Percentiles rank a stretch among this genome's conserved stretches.
These are phyloP conservation scores for Triplophysa yarkandensis DNA, from an alignment of 2,797 vertebrate species.

Conservation along the genomic window DNA sequence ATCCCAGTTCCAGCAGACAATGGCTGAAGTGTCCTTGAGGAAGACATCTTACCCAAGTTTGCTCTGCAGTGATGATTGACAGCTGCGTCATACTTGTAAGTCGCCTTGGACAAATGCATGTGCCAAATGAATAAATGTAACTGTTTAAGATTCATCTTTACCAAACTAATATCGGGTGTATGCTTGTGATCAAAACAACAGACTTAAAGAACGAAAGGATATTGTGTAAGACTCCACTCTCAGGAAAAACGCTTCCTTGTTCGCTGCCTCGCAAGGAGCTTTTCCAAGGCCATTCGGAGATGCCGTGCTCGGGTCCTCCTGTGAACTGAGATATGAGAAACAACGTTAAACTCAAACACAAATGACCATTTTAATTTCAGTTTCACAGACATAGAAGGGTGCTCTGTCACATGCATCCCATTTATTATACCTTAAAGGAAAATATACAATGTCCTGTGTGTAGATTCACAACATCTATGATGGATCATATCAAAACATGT, in stretches of 20 bases:
- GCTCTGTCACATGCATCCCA: too few species aligned
- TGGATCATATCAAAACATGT: background rate
- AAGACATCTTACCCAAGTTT: too few species aligned
- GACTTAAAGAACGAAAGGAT: slow-evolving; percentile 78
- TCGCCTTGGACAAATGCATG: too few species aligned
- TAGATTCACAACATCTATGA: background rate
- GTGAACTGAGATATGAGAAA: slow-evolving; percentile 72
- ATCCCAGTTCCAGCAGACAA: too few species aligned
- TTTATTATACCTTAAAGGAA: background rate
- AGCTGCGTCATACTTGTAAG: too few species aligned
- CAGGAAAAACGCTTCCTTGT: slow-evolving; percentile 89
- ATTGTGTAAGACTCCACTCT: slow-evolving; percentile 93
- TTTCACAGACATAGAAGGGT: background rate
- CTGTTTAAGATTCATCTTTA: background rate
- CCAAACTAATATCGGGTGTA: background rate
- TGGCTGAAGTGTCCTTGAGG: too few species aligned
- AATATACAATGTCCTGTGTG: background rate
- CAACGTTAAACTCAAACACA: background rate
- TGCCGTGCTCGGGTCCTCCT: slow-evolving; percentile 61
- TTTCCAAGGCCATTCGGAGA: slow-evolving; percentile 70
- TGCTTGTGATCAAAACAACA: background rate
- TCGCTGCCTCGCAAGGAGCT: slow-evolving; percentile 80
- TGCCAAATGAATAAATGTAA: too few species aligned
- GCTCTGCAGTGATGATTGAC: too few species aligned
- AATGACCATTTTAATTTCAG: background rate